These are phyloP conservation scores for Florisuga fusca DNA, from an alignment of 2,797 vertebrate genomes.

Conservation along the genomic window DNA sequence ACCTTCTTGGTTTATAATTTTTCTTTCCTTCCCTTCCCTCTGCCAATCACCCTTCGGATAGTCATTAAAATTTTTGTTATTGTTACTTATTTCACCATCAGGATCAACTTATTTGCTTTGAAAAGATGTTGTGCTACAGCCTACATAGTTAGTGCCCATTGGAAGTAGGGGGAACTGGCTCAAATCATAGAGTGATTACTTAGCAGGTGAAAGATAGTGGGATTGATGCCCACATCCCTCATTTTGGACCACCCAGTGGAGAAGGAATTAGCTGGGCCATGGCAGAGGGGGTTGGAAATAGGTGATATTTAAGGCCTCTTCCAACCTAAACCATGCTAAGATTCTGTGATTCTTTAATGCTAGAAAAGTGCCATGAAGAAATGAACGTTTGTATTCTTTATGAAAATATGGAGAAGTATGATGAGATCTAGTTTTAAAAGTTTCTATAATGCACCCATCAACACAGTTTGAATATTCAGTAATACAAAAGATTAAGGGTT, in stretches of 20 bases:
- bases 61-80: background rate
- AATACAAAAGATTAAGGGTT: background rate
- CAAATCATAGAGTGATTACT: slow-evolving; percentile 81
- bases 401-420: background rate
- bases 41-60: background rate
- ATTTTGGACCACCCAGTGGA: background rate
- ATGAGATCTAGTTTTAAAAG: background rate
- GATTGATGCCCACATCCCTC: slow-evolving; percentile 82
- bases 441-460: background rate
- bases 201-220: slow-evolving; percentile 80
- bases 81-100: background rate
- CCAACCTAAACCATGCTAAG: background rate
- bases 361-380: background rate
- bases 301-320: background rate
- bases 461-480: background rate
- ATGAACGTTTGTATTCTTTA: background rate
- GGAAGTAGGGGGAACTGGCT: slow-evolving; percentile 78
- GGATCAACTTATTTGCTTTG: background rate
- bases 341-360: no score
- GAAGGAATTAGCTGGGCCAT: background rate
- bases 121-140: background rate
- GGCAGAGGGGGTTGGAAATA: background rate
- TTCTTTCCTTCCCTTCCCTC: background rate
- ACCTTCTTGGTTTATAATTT: background rate
- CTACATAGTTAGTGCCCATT: background rate